Evolutionary conservation across 2,113 vertebrate genomes (phyloP).

Genomic region (Macroglossus sobrinus): DNA sequence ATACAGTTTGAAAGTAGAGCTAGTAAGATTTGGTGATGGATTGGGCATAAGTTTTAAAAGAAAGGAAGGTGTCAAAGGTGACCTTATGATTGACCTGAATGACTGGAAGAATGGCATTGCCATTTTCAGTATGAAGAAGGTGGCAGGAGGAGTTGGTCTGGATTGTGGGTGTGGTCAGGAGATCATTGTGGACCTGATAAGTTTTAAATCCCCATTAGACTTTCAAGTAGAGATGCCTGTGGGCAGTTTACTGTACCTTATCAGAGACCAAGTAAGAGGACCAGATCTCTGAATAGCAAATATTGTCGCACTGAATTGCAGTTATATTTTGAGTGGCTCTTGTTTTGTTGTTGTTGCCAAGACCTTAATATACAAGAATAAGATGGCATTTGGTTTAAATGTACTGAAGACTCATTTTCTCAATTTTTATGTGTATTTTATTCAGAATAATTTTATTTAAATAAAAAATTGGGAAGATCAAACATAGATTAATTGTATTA

Average conservation of each 20-base stretch:
- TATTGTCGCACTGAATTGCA: neutral
- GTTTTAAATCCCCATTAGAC: neutral
- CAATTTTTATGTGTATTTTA: slow-evolving; percentile 1
- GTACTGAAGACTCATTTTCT: neutral
- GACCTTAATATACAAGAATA: neutral
- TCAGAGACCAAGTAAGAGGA: neutral
- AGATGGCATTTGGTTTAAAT: neutral
- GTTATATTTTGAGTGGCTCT: neutral
- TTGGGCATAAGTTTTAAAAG: neutral
- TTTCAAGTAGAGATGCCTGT: neutral
- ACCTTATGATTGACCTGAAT: neutral
- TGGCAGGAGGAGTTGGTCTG: neutral
- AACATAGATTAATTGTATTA: slow-evolving; percentile 29
- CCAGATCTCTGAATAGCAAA: neutral
- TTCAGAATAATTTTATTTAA: slow-evolving; percentile 50
- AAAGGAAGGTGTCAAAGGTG: neutral
- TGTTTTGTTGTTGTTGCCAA: neutral
- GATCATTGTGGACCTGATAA: neutral
- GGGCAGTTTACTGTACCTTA: neutral
- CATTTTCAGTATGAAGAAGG: neutral
- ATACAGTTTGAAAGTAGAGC: neutral
- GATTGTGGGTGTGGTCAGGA: neutral
- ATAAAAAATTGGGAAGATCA: neutral
- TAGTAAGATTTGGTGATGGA: neutral
- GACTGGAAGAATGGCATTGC: neutral